These are phyloP conservation scores for Pelagia noctiluca DNA, from an alignment of 30 jellyfish, hydroid and myxozoan species.

Conservation along the genomic window DNA sequence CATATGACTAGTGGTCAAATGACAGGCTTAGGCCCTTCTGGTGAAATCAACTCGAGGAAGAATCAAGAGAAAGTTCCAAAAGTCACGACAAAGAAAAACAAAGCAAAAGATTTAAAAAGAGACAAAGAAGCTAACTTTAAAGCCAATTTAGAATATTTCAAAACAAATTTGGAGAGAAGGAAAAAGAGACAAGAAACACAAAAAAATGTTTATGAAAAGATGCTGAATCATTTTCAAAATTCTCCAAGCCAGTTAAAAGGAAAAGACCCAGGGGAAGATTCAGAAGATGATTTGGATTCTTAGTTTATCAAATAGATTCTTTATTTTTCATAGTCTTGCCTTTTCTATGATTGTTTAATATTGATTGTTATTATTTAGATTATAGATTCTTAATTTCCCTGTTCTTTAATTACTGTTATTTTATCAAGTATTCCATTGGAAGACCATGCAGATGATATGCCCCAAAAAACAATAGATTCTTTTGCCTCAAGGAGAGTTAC, in stretches of 20 bases:
- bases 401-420: too few relatives aligned
- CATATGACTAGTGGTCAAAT: neutral
- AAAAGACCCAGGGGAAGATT: neutral
- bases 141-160: neutral
- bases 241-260: neutral
- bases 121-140: neutral
- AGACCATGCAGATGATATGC: too few relatives aligned
- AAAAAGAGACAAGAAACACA: neutral
- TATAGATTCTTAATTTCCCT: too few relatives aligned
- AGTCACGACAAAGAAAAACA: neutral
- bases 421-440: too few relatives aligned
- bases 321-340: too few relatives aligned
- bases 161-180: neutral
- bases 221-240: constrained; percentile 5
- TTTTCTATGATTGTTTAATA: too few relatives aligned
- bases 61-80: neutral
- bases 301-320: too few relatives aligned
- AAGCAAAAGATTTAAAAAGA: neutral
- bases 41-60: too few relatives aligned
- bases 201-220: neutral
- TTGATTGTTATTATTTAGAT: too few relatives aligned
- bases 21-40: neutral
- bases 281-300: neutral
- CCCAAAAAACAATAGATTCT: too few relatives aligned
- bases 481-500: too few relatives aligned